These are phyloP conservation scores for Tubulanus polymorphus DNA, from an alignment of 2,888 invertebrate species.

Conservation along the genomic window DNA sequence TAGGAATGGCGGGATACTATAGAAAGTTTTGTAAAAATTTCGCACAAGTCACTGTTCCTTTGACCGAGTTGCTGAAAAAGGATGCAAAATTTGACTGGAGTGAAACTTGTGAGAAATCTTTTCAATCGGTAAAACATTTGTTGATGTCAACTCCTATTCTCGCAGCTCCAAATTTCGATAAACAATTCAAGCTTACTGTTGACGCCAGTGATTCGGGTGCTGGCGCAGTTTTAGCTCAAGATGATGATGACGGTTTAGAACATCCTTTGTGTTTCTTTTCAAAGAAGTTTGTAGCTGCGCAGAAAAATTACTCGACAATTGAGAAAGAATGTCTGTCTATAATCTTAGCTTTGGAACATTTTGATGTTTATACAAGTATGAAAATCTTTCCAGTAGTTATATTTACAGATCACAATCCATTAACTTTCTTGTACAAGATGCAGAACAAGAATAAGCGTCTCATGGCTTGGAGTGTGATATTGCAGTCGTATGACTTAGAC, in stretches of 20 bases:
- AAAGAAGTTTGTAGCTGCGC: slow-evolving; percentile 4
- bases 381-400: neutral
- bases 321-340: neutral
- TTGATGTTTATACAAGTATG: neutral
- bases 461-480: neutral
- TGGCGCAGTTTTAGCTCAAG: slow-evolving; percentile 8
- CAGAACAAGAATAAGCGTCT: neutral
- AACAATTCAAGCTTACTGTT: neutral
- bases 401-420: neutral
- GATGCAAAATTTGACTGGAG: slow-evolving; percentile 1
- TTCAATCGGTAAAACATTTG: slow-evolving; percentile 2
- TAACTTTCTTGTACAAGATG: neutral
- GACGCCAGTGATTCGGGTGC: slow-evolving; percentile 4
- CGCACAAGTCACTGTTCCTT: slow-evolving; percentile 14
- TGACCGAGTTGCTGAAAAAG: slow-evolving; percentile 15
- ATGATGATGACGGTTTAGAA: slow-evolving; percentile 2
- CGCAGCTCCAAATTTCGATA: slow-evolving; percentile 2
- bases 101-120: slow-evolving; percentile 2
- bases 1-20: slow-evolving; percentile 20
- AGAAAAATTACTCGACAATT: slow-evolving; percentile 4
- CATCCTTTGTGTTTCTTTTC: slow-evolving; percentile 7
- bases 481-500: neutral
- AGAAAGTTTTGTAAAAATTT: slow-evolving; percentile 15
- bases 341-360: neutral
- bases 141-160: slow-evolving; percentile 3